Conservation (phyloP, 1,140 invertebrate species). For the Nasonia longicornis region DNA sequence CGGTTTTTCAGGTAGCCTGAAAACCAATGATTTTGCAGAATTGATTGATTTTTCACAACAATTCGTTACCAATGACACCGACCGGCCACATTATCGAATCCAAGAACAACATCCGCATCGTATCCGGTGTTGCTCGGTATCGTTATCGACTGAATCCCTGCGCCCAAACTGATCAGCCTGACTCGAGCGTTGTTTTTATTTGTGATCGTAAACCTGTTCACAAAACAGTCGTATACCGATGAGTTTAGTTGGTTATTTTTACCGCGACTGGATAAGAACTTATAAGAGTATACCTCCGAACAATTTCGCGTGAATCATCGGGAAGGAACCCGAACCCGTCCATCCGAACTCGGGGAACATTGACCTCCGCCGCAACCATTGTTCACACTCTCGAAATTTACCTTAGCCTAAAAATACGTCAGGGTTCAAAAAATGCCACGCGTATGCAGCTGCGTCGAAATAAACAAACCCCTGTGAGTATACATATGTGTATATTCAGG, state of each 20-base stretch:
- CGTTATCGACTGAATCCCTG: conserved; percentile 72
- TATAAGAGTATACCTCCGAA: conserved; percentile 50
- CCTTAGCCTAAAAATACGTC: neutral
- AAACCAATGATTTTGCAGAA: neutral
- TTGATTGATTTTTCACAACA: conserved; percentile 27
- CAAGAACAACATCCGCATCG: conserved; percentile 73
- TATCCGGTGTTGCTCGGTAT: conserved; percentile 72
- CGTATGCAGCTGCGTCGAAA: neutral
- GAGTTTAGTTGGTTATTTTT: neutral
- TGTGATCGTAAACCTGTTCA: conserved; percentile 63
- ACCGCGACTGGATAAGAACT: no score
- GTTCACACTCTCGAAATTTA: conserved; percentile 15
- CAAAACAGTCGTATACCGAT: neutral
- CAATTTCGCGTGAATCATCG: conserved; percentile 46
- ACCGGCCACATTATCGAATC: conserved; percentile 74
- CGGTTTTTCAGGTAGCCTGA: conserved; percentile 68
- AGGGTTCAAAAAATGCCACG: neutral
- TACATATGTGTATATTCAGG: neutral
- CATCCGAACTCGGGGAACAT: conserved; percentile 45
- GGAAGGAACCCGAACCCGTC: conserved; percentile 55
- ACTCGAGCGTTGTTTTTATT: conserved; percentile 67
- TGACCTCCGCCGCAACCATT: neutral
- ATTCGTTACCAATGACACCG: conserved; percentile 27
- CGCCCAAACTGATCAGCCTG: conserved; percentile 74
- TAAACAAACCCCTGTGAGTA: neutral